A percentile compares a stretch with the other conserved stretches of the same genome.
Conservation (phyloP, 2,888 invertebrate species). For the Dioctria rufipes region DNA sequence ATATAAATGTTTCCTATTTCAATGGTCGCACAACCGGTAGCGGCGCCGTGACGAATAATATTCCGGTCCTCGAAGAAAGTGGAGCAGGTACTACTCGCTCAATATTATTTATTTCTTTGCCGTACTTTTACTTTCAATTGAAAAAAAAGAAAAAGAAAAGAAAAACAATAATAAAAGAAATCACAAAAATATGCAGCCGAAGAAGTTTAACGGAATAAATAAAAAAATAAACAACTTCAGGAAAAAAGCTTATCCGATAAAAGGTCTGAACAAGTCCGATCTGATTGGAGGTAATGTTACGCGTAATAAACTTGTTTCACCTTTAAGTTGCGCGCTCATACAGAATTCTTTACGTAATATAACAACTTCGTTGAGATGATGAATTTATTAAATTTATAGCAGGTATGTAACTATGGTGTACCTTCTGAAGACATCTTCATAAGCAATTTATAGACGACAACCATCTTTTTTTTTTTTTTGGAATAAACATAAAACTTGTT, state of each 20-base stretch:
- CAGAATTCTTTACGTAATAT: constrained; percentile 27
- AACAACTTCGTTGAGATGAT: constrained; percentile 13
- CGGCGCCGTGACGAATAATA: not conserved
- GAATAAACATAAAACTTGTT: not conserved
- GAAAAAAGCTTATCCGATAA: not conserved
- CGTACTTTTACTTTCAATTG: constrained; percentile 43
- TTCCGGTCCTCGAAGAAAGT: constrained; percentile 35
- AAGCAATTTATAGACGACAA: not conserved
- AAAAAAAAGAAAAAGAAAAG: not conserved
- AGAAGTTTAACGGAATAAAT: not conserved
- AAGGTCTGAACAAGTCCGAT: not conserved
- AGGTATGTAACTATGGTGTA: not conserved
- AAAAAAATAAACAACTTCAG: constrained; percentile 3
- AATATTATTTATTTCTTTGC: constrained; percentile 16
- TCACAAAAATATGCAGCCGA: constrained; percentile 7
- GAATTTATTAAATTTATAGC: not conserved
- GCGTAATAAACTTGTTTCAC: constrained; percentile 13
- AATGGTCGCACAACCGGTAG: constrained; percentile 20
- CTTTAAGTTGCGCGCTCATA: constrained; percentile 16
- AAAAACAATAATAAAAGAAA: constrained; percentile 16
- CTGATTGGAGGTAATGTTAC: constrained; percentile 19
- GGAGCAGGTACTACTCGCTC: constrained; percentile 35
- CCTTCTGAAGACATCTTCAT: constrained; percentile 10
- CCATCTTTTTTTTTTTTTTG: not conserved
- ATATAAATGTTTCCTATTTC: constrained; percentile 6